A percentile compares a stretch with the other conserved stretches of the same genome.
Evolutionary conservation across 2,888 invertebrate genomes (phyloP).

Genomic region (Drosophila mimica): DNA sequence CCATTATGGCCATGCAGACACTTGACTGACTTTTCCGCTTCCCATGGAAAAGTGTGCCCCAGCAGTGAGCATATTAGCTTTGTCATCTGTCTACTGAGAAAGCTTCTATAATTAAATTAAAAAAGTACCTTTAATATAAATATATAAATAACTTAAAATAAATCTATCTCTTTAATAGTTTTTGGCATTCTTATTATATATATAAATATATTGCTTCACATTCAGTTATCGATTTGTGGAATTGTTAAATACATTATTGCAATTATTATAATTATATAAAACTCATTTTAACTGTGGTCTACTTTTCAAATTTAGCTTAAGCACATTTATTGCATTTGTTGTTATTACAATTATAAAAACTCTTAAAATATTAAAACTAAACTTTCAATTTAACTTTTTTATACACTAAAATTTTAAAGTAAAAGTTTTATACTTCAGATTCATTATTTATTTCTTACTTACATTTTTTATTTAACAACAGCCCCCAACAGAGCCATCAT

Average conservation of each 20-base stretch:
- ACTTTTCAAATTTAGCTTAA: too few relatives aligned
- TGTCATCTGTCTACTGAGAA: not conserved
- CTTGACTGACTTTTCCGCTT: conserved; percentile 37
- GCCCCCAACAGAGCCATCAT: conserved; percentile 1
- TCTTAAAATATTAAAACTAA: not conserved
- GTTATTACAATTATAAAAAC: too few relatives aligned
- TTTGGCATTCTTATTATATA: not conserved
- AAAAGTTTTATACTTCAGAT: not conserved
- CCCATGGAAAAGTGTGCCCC: not conserved
- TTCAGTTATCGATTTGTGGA: not conserved
- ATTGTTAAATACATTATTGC: not conserved
- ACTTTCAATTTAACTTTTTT: not conserved
- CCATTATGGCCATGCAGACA: conserved; percentile 39
- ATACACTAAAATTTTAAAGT: not conserved
- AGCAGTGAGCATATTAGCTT: conserved; percentile 28
- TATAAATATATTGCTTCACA: not conserved
- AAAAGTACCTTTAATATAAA: not conserved
- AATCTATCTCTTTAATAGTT: not conserved
- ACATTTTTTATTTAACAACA: not conserved
- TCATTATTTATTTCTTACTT: not conserved
- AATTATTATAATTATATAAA: not conserved
- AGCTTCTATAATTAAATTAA: not conserved
- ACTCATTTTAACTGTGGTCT: too few relatives aligned
- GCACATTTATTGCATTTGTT: too few relatives aligned
- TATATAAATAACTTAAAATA: not conserved